Conservation (phyloP, 1,140 invertebrate species). For the Euwallacea similis region DNA sequence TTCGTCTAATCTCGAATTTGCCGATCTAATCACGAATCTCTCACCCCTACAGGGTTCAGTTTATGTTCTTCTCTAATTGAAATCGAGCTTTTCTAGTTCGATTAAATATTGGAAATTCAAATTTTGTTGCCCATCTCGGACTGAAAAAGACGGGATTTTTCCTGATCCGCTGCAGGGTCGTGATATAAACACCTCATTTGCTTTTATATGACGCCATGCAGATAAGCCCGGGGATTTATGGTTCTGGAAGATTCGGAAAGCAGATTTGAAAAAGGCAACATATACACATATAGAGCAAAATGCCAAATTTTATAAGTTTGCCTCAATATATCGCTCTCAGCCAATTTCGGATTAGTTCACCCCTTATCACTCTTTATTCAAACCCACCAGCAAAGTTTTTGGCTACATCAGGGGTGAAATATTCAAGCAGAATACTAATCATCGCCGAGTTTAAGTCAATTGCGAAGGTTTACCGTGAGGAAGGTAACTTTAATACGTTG, state of each 20-base stretch:
- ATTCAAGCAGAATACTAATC: conserved; percentile 10
- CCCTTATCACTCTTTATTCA: neutral
- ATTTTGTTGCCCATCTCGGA: neutral
- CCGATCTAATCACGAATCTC: conserved; percentile 8
- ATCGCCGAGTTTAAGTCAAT: conserved; percentile 4
- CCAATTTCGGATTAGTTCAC: neutral
- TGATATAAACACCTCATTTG: conserved; percentile 22
- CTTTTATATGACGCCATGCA: conserved; percentile 16
- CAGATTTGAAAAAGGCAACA: no score
- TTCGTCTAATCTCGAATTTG: conserved; percentile 11
- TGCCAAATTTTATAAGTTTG: no score
- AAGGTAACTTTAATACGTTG: neutral
- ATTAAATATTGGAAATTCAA: no score
- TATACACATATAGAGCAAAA: no score
- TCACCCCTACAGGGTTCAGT: neutral
- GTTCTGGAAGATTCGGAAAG: no score
- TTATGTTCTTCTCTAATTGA: conserved; percentile 2
- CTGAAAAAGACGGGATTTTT: neutral
- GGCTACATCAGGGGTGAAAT: conserved; percentile 8
- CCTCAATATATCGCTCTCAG: neutral
- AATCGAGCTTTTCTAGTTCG: neutral
- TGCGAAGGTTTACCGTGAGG: neutral
- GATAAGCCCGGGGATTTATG: conserved; percentile 5
- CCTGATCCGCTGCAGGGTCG: neutral
- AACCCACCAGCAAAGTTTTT: conserved; percentile 10